Evolutionary conservation across 2,888 invertebrate genomes (phyloP).

Genomic region (Calameuta filiformis): DNA sequence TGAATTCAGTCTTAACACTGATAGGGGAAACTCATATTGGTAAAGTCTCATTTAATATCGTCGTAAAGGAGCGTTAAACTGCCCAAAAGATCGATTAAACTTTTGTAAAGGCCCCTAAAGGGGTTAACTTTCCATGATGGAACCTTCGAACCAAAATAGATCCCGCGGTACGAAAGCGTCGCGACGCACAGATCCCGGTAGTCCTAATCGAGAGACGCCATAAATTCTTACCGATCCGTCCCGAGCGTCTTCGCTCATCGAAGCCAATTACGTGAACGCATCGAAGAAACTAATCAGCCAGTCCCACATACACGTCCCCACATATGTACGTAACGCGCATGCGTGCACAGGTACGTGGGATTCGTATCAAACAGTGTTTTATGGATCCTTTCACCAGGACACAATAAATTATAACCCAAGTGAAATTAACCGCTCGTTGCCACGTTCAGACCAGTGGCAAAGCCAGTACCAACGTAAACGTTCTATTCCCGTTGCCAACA

Average conservation of each 20-base stretch:
- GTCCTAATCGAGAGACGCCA: neutral
- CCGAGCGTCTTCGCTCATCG: neutral
- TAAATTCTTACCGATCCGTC: neutral
- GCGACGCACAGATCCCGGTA: neutral
- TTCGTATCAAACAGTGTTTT: conserved; percentile 14
- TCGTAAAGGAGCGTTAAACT: conserved; percentile 22
- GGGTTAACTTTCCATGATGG: neutral
- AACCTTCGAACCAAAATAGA: neutral
- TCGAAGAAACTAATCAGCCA: neutral
- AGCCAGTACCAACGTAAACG: neutral
- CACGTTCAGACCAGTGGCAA: neutral
- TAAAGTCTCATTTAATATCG: conserved; percentile 22
- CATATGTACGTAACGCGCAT: neutral
- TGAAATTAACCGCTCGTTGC: conserved; percentile 47
- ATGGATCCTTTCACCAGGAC: conserved; percentile 48
- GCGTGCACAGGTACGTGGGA: neutral
- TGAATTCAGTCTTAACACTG: neutral
- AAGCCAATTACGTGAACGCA: neutral
- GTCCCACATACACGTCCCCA: neutral
- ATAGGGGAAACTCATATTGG: neutral
- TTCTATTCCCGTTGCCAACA: neutral
- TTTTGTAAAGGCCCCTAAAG: conserved; percentile 10
- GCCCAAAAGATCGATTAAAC: conserved; percentile 31
- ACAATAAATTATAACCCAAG: conserved; percentile 49
- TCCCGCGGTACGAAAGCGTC: neutral